Conservation (phyloP, 2,113 vertebrate species). For the Mirza zaza region DNA sequence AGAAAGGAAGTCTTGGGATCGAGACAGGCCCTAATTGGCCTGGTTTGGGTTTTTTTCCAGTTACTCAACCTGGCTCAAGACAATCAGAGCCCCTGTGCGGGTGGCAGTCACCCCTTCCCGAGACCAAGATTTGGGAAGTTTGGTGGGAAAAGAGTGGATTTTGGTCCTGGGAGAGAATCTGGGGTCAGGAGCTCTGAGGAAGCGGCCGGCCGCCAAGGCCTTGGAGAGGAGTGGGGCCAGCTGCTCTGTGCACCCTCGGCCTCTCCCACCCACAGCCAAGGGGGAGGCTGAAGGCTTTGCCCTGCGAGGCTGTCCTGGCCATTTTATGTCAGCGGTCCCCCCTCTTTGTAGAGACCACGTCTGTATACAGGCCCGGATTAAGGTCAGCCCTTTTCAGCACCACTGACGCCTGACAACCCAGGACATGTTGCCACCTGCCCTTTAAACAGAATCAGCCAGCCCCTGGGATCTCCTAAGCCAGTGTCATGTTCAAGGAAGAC, state of each 20-base stretch:
- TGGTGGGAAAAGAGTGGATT: background rate
- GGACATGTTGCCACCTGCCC: background rate
- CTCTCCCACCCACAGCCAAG: background rate
- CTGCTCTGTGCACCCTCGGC: background rate
- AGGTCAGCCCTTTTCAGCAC: background rate
- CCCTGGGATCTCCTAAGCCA: background rate
- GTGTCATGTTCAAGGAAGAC: background rate
- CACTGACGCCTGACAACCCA: background rate
- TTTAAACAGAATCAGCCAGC: background rate
- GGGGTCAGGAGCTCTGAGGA: background rate
- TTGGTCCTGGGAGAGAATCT: background rate
- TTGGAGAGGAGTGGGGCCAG: background rate
- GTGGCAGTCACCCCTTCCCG: background rate
- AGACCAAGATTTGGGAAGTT: background rate
- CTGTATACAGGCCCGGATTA: background rate
- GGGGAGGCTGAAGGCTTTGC: background rate
- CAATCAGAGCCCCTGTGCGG: fast-evolving
- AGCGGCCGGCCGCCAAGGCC: background rate
- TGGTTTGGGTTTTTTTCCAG: background rate
- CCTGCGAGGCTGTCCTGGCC: background rate
- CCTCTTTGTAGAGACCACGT: background rate
- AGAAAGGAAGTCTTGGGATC: background rate
- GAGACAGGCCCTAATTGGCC: background rate
- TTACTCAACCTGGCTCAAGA: background rate
- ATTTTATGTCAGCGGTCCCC: background rate